These are phyloP conservation scores for Heteromyza rotundicornis DNA, from an alignment of 2,888 invertebrate genomes.

Conservation along the genomic window DNA sequence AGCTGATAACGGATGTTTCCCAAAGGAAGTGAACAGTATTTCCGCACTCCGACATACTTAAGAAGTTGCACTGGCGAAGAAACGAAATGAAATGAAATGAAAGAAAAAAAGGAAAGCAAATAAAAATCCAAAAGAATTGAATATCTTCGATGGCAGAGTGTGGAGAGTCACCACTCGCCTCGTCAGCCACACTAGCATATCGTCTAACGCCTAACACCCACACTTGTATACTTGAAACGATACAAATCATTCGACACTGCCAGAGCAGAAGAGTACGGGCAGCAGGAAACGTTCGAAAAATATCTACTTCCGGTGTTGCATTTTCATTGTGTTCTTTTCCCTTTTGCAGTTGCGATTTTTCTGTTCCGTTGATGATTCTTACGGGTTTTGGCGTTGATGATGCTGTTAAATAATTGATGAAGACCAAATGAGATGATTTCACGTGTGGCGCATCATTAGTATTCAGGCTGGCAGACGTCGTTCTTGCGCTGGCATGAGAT, in stretches of 20 bases:
- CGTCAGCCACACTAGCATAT: no score
- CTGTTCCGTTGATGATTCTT: slow-evolving; percentile 30
- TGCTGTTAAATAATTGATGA: slow-evolving; percentile 54
- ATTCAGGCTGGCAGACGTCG: no score
- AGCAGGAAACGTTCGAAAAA: not conserved
- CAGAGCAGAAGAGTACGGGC: not conserved
- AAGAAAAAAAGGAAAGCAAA: no score
- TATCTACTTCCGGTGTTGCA: not conserved
- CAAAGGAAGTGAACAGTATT: not conserved
- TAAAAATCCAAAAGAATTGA: not conserved
- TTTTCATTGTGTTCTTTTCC: slow-evolving; percentile 8
- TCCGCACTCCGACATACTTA: not conserved
- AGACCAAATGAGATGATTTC: slow-evolving; percentile 54
- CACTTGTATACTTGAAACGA: no score
- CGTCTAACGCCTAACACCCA: no score
- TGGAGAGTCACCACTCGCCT: no score
- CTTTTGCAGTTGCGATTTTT: slow-evolving; percentile 39
- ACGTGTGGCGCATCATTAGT: slow-evolving; percentile 33
- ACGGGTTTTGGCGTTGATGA: slow-evolving; percentile 28
- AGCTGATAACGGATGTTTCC: slow-evolving; percentile 2
- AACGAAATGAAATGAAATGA: not conserved
- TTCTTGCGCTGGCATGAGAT: no score
- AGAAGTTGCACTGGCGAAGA: not conserved
- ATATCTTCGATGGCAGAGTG: not conserved
- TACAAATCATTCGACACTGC: no score